Base-by-base conservation (phyloP, 2,888 invertebrate species). In the Anaspis maculata region DNA sequence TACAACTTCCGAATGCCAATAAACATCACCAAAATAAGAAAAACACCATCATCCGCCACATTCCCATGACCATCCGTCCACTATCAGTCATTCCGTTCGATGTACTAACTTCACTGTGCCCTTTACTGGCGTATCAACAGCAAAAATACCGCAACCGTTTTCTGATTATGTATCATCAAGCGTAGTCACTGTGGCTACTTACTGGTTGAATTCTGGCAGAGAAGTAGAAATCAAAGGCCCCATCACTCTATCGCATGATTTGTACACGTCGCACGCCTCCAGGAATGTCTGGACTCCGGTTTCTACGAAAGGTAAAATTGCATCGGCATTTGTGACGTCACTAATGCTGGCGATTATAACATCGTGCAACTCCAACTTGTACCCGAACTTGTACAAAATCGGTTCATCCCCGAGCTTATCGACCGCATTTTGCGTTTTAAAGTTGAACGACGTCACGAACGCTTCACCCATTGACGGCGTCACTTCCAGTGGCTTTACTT, bases 341-440 rank as follows among this genome's bases (percentile, higher is more conserved):
- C 6, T 6, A 27, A 26, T 6, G 12, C 13, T 13, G 19, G 19
- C 19, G 6, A 19, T 6, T 19, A 19, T 6, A 19, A 19, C 5
- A 19, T 9, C 19, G 19, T 5, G 9, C 19, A 19, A 9, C 9
- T 19, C 9, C 9, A 37, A 21, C 11, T 13, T 14, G 26, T 35
- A 42, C 2, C 42, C 42, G 21, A 42, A 42, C 27, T 40, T 38
- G 13, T 42, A 42, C 13, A 40, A 26, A 31, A 39, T 34, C 1
- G 42, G 39, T 2, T 25, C 10, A 13, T 42, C 34, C 3, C 16
- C 23, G 3, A 13, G 19, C 21, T 34, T 41, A 29, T 38, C 35
- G 10, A 24, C 10, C 3, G 37, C 37, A 16, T 15, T 34, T 11
- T n/a, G 9, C 3, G 37, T 40, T 33, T 31, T 27, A 26, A 34